Evolutionary conservation across 2,113 vertebrate species (phyloP).

Genomic region (Bolborhynchus lineola): DNA sequence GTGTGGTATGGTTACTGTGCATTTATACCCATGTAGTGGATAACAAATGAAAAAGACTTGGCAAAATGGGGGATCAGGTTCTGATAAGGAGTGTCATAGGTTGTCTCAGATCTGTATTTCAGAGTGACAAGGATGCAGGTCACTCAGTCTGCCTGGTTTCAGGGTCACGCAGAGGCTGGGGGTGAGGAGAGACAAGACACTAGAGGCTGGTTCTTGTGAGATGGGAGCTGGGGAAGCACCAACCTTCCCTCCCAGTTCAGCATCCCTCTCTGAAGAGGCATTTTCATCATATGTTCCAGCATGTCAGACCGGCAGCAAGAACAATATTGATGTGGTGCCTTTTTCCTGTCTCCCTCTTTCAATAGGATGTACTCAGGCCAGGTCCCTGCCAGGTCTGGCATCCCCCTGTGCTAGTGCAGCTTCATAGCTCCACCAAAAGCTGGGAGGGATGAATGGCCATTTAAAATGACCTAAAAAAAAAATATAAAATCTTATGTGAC

Average conservation of each 20-base stretch:
- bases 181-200: neutral
- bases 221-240: accelerated
- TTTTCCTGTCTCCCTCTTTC: neutral
- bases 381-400: neutral
- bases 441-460: neutral
- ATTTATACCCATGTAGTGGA: accelerated
- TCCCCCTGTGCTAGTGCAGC: no score
- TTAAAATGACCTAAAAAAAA: neutral
- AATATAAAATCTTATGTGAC: neutral
- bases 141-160: accelerated
- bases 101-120: neutral
- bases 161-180: neutral
- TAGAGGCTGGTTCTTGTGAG: accelerated
- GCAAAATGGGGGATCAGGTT: neutral
- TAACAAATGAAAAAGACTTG: neutral
- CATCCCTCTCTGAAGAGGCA: accelerated
- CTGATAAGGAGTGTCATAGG: neutral
- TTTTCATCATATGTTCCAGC: neutral
- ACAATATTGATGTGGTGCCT: no score
- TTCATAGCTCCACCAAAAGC: neutral
- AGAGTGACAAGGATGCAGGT: neutral
- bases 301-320: neutral
- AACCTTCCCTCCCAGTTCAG: neutral
- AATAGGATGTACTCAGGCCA: neutral
- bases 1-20: neutral